Base-by-base conservation (phyloP, 1,140 invertebrate genomes). In the Zaprionus capensis region DNA sequence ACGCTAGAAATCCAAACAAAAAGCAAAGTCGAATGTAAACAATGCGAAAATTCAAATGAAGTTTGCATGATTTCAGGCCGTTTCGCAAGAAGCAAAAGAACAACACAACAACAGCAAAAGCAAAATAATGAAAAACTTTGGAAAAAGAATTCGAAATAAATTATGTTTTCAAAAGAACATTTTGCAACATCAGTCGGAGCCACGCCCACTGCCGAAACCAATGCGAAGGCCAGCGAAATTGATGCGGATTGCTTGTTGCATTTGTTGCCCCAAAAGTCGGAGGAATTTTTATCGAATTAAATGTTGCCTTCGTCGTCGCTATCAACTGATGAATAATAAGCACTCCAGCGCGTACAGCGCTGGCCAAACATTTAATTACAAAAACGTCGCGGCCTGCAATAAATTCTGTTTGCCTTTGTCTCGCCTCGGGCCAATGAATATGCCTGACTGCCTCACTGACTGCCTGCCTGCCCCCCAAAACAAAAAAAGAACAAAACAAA, bases 361-460 rank as follows among this genome's bases (percentile, higher is more conserved):
- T 84, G 84, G 56, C 84, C 85, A 90, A 87, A 90, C 84, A 88
- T 88, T 88, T 88, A 88, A 88, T 88, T 88, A 88, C 84, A 84
- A 90, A 90, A 90, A 84, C 81, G 84, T 90, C 85, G 84, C 85
- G 66, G 38, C 26, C 65, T 57, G 84, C 85, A 81, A 88, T 88
- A 88, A 88, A 90, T 88, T 88, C 81, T 75, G 69, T 88, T 80
- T 78, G 62, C 75, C 53, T 51, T 76, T 76, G 71, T 20, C 34
- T 57, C 34, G 53, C 49, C 59, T 31, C 51, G 11, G 34, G 74
- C 58, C 83, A 86, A 82, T 72, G 84, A 82, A 81, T 67, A 71
- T 51, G 49, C 24, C 24, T 26, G 58, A 1, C 49, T 20, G 46
- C 49, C 26, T 14, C n/a, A n/a, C 38, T 41, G 38, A n/a, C 38